Conservation (phyloP, 2,888 invertebrate species). For the Drosophila demipolita region DNA sequence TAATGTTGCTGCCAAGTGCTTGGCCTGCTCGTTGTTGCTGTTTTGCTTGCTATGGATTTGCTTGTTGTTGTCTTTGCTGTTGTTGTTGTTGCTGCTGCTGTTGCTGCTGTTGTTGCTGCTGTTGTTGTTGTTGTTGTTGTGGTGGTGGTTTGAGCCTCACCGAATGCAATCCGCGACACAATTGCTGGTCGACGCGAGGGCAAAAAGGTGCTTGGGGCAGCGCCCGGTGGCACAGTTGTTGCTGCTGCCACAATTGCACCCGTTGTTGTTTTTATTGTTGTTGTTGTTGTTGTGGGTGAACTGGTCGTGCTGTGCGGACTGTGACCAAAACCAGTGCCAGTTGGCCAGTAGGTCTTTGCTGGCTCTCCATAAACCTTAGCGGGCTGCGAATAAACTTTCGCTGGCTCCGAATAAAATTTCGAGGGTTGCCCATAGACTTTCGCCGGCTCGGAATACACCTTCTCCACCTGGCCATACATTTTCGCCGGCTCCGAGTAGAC, state of each 20-base stretch:
- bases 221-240: slow-evolving; percentile 56
- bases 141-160: slow-evolving; percentile 75
- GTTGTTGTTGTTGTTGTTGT: slow-evolving; percentile 33
- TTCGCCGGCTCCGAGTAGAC: slow-evolving; percentile 87
- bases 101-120: neutral
- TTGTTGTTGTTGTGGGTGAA: slow-evolving; percentile 40
- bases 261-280: slow-evolving; percentile 23
- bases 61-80: slow-evolving; percentile 33
- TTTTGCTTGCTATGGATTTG: slow-evolving; percentile 15
- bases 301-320: slow-evolving; percentile 45
- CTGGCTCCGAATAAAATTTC: slow-evolving; percentile 87
- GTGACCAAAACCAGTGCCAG: slow-evolving; percentile 35
- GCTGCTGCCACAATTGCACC: slow-evolving; percentile 10
- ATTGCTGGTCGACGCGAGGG: slow-evolving; percentile 81
- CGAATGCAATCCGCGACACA: slow-evolving; percentile 83
- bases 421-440: slow-evolving; percentile 87
- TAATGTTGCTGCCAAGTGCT: slow-evolving; percentile 70
- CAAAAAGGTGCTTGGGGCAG: slow-evolving; percentile 64
- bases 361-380: slow-evolving; percentile 86
- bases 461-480: slow-evolving; percentile 86
- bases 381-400: slow-evolving; percentile 87
- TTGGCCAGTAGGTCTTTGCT: slow-evolving; percentile 86
- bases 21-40: slow-evolving; percentile 47
- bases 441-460: slow-evolving; percentile 86
- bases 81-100: slow-evolving; percentile 38